phyloP scores from a whole-genome alignment of 2,797 vertebrate species.

The Urocyon cinereoargenteus region DNA sequence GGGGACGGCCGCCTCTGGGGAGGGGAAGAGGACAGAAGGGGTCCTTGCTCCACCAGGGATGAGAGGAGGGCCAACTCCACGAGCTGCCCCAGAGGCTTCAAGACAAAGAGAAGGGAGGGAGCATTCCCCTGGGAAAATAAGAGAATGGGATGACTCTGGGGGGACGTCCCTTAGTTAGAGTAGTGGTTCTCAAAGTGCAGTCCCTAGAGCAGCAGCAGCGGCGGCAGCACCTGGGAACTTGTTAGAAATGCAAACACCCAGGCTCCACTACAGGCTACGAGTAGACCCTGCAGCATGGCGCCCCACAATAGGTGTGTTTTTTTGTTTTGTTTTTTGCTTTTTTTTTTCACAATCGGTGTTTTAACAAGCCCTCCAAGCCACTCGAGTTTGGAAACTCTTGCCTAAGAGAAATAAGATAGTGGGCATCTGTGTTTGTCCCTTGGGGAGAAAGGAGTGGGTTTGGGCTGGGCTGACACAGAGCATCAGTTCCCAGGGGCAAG shows the following conservation, averaged over 20 bases:
- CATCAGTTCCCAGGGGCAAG: not conserved
- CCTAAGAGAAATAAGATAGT: not conserved
- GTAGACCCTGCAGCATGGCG: not conserved
- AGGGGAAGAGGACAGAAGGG: not conserved
- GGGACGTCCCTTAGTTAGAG: not conserved
- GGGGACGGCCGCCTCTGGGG: not conserved
- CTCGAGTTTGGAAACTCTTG: not conserved
- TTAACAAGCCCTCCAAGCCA: not conserved
- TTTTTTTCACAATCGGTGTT: not conserved
- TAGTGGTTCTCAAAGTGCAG: not conserved
- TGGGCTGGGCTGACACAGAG: fast-evolving
- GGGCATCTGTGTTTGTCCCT: not conserved
- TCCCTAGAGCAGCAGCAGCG: not conserved
- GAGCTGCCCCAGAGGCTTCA: not conserved
- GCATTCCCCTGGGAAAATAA: not conserved
- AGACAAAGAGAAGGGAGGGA: not conserved
- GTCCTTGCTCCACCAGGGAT: not conserved
- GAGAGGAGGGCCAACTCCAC: not conserved
- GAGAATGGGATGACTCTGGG: not conserved
- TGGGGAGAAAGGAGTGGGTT: not conserved
- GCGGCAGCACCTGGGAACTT: not conserved
- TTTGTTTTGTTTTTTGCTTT: too few species aligned
- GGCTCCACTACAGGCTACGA: not conserved
- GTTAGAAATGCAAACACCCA: not conserved
- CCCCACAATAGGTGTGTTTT: not conserved